Evolutionary conservation across 2,888 invertebrate species (phyloP).

Genomic region (Sclerodermus sp.): DNA sequence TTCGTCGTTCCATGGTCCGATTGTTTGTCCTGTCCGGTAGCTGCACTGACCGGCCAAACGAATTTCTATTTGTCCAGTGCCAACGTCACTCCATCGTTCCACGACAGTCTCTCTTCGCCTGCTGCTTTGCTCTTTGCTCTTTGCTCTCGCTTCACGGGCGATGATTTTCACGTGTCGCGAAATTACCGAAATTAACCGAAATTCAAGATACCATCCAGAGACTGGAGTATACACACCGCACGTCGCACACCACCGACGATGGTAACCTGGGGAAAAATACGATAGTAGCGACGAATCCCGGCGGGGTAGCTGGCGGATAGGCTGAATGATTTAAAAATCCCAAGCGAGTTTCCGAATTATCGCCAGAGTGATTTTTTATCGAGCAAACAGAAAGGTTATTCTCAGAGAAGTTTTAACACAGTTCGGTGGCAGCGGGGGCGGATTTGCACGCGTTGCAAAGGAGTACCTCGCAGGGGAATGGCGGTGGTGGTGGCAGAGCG

Average conservation of each 20-base stretch:
- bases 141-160: neutral
- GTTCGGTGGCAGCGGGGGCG: neutral
- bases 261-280: no score
- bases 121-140: neutral
- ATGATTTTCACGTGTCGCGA: neutral
- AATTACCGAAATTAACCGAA: no score
- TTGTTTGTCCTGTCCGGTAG: conserved; percentile 45
- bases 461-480: no score
- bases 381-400: conserved; percentile 9
- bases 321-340: neutral
- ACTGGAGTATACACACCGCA: no score
- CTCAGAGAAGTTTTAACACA: conserved; percentile 22
- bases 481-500: neutral
- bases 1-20: neutral
- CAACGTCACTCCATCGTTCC: conserved; percentile 3
- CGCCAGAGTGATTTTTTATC: conserved; percentile 17
- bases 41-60: conserved; percentile 32
- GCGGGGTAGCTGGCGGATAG: no score
- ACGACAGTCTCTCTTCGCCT: no score
- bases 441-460: no score
- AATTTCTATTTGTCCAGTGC: conserved; percentile 26
- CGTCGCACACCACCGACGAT: no score
- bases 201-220: no score
- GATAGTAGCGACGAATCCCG: no score
- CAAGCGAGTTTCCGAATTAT: conserved; percentile 4